Conservation (phyloP, 1,140 invertebrate genomes). For the Asbolus verrucosus region DNA sequence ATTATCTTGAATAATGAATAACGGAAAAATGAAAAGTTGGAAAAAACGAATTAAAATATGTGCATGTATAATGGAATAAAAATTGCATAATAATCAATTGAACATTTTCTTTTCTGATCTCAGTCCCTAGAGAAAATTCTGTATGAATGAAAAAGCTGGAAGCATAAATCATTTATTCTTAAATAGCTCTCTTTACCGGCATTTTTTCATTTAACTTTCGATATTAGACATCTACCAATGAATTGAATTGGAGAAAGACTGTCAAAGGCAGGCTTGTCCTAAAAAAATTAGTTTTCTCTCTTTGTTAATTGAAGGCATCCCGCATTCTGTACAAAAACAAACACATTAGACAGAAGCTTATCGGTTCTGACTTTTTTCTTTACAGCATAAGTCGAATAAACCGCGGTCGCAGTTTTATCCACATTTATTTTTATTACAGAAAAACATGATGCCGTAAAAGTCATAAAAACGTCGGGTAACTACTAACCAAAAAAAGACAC, state of each 20-base stretch:
- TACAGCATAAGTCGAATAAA: conserved; percentile 16
- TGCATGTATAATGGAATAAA: too few species aligned
- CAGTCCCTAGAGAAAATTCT: too few species aligned
- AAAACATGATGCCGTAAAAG: conserved; percentile 34
- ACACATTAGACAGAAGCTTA: too few species aligned
- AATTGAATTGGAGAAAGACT: background rate
- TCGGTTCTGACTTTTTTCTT: background rate
- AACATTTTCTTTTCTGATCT: too few species aligned
- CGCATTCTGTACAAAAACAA: too few species aligned
- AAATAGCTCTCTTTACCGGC: background rate
- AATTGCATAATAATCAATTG: too few species aligned
- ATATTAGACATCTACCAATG: background rate
- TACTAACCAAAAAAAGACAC: conserved; percentile 8
- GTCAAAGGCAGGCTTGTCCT: background rate
- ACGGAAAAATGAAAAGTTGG: too few species aligned
- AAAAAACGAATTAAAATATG: too few species aligned
- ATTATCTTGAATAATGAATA: too few species aligned
- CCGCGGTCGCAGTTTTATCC: conserved; percentile 9
- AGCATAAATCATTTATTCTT: conserved; percentile 22
- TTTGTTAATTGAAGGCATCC: too few species aligned
- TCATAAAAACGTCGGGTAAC: conserved; percentile 27
- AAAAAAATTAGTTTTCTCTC: too few species aligned
- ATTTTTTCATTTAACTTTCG: too few species aligned
- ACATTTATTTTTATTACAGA: conserved; percentile 31
- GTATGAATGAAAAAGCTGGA: background rate